These are phyloP conservation scores for Apteryx owenii DNA, from an alignment of 2,113 vertebrate genomes.

Conservation along the genomic window DNA sequence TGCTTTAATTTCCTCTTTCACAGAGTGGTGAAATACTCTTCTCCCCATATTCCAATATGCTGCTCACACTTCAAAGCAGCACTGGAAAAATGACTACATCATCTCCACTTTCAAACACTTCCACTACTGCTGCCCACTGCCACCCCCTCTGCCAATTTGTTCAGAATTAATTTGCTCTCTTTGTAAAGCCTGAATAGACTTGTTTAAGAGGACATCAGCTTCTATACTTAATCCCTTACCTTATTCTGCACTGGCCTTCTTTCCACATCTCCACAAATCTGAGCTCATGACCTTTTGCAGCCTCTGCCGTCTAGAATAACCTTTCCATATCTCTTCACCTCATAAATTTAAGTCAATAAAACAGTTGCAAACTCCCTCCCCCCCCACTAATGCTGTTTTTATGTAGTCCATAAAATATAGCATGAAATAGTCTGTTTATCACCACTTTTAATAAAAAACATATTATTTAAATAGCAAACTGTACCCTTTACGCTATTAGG, in stretches of 20 bases:
- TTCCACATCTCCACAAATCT: background rate
- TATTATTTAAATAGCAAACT: background rate
- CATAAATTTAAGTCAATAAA: background rate
- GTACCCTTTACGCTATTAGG: background rate
- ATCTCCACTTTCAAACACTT: background rate
- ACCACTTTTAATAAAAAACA: too few species aligned
- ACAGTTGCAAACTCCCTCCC: background rate
- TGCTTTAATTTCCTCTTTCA: background rate
- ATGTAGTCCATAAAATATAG: background rate
- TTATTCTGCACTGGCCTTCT: background rate
- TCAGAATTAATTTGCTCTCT: background rate
- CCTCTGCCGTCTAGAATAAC: background rate
- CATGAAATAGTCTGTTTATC: background rate
- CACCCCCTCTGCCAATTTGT: background rate
- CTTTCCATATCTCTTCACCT: background rate
- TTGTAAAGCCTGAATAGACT: background rate
- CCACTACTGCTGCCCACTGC: too few species aligned
- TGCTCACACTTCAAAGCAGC: background rate
- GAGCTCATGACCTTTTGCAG: background rate
- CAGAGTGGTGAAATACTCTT: background rate
- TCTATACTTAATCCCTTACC: background rate
- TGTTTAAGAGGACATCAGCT: background rate
- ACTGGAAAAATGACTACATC: background rate
- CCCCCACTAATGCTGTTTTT: background rate
- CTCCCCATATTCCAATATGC: fast-evolving